Percentiles rank a stretch among this genome's conserved stretches.
These are phyloP conservation scores for Tangara arthus DNA, from an alignment of 2,797 vertebrate species.

Conservation along the genomic window DNA sequence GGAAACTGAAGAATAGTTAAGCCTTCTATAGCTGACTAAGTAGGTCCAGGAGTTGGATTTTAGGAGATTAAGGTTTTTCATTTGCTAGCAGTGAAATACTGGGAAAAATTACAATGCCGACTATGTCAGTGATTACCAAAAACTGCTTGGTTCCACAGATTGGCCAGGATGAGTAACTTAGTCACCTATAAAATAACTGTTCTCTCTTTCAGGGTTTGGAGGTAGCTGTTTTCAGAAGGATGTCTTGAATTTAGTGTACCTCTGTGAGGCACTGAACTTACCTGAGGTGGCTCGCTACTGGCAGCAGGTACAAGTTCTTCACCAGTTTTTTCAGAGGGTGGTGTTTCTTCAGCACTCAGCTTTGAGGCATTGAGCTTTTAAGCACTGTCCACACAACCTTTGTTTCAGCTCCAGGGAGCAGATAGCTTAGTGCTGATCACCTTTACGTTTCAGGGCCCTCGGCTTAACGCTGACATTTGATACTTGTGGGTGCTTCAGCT, in stretches of 20 bases:
- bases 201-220: conserved; percentile 85
- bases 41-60: not conserved
- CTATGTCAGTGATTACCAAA: not conserved
- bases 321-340: not conserved
- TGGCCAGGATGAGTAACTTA: not conserved
- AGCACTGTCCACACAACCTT: not conserved
- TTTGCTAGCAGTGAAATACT: not conserved
- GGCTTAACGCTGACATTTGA: not conserved
- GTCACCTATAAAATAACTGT: not conserved
- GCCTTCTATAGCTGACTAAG: not conserved
- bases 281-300: conserved; percentile 96
- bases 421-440: not conserved
- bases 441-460: not conserved
- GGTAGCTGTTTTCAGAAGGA: conserved; percentile 99
- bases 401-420: not conserved
- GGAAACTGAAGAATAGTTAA: not conserved
- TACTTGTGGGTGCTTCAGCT: not conserved
- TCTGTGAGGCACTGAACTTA: conserved; percentile 95
- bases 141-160: not conserved
- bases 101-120: not conserved
- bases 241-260: conserved; percentile 95
- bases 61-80: not conserved
- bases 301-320: conserved; percentile 87
- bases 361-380: not conserved
- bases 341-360: not conserved